A percentile compares a stretch with the other conserved stretches of the same genome.
Conservation (phyloP, 2,797 vertebrate species). For the Chrysocyon brachyurus region DNA sequence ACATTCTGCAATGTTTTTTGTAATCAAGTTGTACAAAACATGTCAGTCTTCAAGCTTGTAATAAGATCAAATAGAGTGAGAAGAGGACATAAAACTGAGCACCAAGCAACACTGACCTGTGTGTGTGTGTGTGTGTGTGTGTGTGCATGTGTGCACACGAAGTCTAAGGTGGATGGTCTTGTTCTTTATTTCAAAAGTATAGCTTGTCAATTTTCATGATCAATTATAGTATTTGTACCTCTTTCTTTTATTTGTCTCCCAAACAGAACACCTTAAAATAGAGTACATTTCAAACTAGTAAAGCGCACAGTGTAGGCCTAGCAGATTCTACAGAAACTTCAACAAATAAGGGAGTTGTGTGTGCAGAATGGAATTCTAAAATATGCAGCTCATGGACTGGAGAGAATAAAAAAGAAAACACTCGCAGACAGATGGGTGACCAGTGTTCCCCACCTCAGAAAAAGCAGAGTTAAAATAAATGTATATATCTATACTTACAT, state of each 20-base stretch:
- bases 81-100: not conserved
- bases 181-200: constrained; percentile 84
- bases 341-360: not conserved
- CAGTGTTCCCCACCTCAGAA: not conserved
- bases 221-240: constrained; percentile 72
- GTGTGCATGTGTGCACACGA: rapidly evolving
- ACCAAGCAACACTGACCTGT: not conserved
- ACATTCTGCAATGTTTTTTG: not conserved
- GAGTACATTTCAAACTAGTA: constrained; percentile 49
- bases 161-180: not conserved
- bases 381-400: not conserved
- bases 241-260: constrained; percentile 63
- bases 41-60: not conserved
- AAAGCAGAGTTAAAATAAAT: not conserved
- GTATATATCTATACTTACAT: too few species aligned
- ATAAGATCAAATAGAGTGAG: not conserved
- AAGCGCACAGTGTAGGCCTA: not conserved
- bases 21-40: not conserved
- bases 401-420: not conserved
- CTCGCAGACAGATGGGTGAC: not conserved
- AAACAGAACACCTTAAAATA: constrained; percentile 67
- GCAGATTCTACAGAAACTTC: not conserved
- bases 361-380: not conserved
- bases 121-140: not conserved
- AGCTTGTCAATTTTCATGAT: constrained; percentile 79